Evolutionary conservation across 2,113 vertebrate genomes (phyloP).

Genomic region (Hippolais icterina): DNA sequence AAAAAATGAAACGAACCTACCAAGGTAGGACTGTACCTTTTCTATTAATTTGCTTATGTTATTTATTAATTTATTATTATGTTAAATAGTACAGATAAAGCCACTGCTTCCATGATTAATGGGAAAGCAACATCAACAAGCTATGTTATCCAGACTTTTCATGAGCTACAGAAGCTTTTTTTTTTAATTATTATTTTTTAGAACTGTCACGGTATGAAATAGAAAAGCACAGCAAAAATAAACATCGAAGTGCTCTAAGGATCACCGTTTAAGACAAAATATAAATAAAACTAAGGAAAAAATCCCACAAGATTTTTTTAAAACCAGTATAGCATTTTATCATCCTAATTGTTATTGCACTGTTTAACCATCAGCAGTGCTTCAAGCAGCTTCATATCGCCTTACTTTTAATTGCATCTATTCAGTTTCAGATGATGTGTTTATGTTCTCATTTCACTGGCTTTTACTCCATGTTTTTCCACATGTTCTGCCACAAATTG

Average conservation of each 20-base stretch:
- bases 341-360: not conserved
- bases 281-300: not conserved
- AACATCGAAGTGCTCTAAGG: not conserved
- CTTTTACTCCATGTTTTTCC: not conserved
- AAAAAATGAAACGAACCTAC: rapidly evolving
- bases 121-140: not conserved
- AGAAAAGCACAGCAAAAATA: not conserved
- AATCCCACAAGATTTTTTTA: rapidly evolving
- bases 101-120: not conserved
- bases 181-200: not conserved
- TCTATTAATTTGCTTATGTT: no score
- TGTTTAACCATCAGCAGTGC: not conserved
- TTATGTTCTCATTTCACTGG: rapidly evolving
- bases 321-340: not conserved
- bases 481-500: no score
- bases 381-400: rapidly evolving
- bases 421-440: not conserved
- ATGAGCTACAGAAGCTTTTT: not conserved
- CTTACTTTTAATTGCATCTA: not conserved
- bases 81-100: not conserved
- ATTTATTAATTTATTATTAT: no score
- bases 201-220: rapidly evolving
- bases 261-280: not conserved
- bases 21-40: not conserved
- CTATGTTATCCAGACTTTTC: rapidly evolving